A percentile compares a stretch with the other conserved stretches of the same genome.
Conservation (phyloP, 2,113 vertebrate species). For the Tinamus guttatus region DNA sequence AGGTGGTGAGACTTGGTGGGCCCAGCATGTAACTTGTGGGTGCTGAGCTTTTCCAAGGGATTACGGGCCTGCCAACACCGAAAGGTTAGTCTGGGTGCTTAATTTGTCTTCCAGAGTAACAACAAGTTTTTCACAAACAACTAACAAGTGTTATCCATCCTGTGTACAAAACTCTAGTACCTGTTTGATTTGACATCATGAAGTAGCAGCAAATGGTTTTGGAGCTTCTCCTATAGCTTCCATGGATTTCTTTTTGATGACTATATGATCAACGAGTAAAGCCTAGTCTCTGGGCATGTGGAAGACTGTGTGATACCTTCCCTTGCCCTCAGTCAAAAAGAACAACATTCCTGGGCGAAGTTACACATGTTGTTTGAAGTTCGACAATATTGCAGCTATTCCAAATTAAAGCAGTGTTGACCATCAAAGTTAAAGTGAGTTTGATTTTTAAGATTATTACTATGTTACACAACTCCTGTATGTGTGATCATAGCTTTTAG, state of each 20-base stretch:
- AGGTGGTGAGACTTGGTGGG: background rate
- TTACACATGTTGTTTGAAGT: background rate
- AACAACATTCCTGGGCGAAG: background rate
- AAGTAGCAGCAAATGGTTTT: background rate
- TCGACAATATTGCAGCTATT: background rate
- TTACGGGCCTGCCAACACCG: background rate
- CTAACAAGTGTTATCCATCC: background rate
- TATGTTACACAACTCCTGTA: background rate
- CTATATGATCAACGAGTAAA: background rate
- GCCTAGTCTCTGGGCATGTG: background rate
- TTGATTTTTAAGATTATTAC: background rate
- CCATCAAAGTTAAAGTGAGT: background rate
- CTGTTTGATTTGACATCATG: background rate
- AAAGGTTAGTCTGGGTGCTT: background rate
- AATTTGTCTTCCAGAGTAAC: background rate
- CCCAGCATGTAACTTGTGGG: background rate
- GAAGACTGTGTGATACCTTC: background rate
- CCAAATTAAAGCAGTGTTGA: background rate
- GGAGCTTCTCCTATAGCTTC: background rate
- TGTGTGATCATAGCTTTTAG: background rate
- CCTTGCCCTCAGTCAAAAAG: fast-evolving
- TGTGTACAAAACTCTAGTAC: background rate
- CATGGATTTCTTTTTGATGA: background rate
- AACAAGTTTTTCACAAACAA: background rate
- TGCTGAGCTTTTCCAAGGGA: background rate